phyloP scores from a whole-genome alignment of 2,888 invertebrate genomes.

The Conops quadrifasciatus region DNA sequence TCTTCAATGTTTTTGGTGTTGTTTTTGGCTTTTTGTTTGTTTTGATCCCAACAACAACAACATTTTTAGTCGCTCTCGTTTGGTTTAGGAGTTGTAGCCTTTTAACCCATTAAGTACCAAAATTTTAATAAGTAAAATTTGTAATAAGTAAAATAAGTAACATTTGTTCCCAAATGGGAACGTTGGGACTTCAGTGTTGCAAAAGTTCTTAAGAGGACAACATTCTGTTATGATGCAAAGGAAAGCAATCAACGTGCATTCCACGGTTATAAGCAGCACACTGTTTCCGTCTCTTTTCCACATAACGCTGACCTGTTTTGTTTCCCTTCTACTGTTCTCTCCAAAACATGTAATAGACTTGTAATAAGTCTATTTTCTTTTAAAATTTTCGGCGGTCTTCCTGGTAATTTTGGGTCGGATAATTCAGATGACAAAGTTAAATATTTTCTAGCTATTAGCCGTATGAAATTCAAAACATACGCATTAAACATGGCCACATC shows the following conservation, averaged over 20 bases:
- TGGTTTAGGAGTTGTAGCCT: too few species aligned
- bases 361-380: slow-evolving; percentile 16
- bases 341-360: slow-evolving; percentile 1
- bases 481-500: slow-evolving; percentile 10
- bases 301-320: background rate
- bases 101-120: too few species aligned
- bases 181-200: background rate
- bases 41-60: background rate
- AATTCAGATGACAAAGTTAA: slow-evolving; percentile 11
- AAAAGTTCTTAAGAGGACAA: slow-evolving; percentile 12
- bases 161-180: too few species aligned
- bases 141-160: too few species aligned
- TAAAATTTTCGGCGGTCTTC: background rate
- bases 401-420: slow-evolving; percentile 6
- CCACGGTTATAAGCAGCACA: slow-evolving; percentile 15
- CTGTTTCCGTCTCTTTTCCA: slow-evolving; percentile 2
- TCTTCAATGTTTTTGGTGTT: too few species aligned
- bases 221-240: slow-evolving; percentile 6
- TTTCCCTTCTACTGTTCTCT: background rate
- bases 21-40: background rate
- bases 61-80: too few species aligned
- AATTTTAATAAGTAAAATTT: too few species aligned
- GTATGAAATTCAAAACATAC: slow-evolving; percentile 8
- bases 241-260: slow-evolving; percentile 3
- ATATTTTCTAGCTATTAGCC: slow-evolving; percentile 8